These are phyloP conservation scores for Kradibia gibbosae DNA, from an alignment of 1,140 invertebrate species.

Conservation along the genomic window DNA sequence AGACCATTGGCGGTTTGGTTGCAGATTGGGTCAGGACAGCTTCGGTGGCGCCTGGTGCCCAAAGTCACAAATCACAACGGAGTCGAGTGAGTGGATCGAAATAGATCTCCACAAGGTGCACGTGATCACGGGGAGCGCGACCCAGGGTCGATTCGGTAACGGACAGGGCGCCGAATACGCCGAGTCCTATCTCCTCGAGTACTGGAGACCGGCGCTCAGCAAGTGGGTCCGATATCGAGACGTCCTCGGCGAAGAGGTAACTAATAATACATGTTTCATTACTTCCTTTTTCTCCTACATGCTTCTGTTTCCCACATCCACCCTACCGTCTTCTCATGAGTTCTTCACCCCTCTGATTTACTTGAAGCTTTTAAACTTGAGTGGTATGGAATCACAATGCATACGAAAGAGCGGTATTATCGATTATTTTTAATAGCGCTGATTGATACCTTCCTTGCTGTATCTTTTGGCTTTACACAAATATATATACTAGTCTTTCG, in stretches of 20 bases:
- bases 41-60: constrained; percentile 92
- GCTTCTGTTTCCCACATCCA: not conserved
- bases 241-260: constrained; percentile 79
- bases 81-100: constrained; percentile 85
- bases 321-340: not conserved
- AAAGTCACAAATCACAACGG: constrained; percentile 79
- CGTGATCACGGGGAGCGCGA: constrained; percentile 84
- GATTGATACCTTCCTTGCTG: too few relatives aligned
- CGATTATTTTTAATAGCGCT: too few relatives aligned
- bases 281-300: not conserved
- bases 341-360: too few relatives aligned
- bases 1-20: constrained; percentile 58
- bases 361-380: too few relatives aligned
- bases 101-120: constrained; percentile 82
- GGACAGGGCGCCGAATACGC: constrained; percentile 86
- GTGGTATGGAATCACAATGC: too few relatives aligned
- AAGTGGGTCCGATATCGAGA: constrained; percentile 83
- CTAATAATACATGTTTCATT: constrained; percentile 41
- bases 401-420: too few relatives aligned
- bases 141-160: constrained; percentile 89
- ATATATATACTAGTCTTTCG: too few relatives aligned
- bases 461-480: too few relatives aligned
- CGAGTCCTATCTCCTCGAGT: constrained; percentile 85
- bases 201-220: constrained; percentile 80
- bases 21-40: constrained; percentile 82